Evolutionary conservation across 2,113 vertebrate genomes (phyloP), one percentile per base, ranked within the genome.

Genomic region (Elanoides forficatus): DNA sequence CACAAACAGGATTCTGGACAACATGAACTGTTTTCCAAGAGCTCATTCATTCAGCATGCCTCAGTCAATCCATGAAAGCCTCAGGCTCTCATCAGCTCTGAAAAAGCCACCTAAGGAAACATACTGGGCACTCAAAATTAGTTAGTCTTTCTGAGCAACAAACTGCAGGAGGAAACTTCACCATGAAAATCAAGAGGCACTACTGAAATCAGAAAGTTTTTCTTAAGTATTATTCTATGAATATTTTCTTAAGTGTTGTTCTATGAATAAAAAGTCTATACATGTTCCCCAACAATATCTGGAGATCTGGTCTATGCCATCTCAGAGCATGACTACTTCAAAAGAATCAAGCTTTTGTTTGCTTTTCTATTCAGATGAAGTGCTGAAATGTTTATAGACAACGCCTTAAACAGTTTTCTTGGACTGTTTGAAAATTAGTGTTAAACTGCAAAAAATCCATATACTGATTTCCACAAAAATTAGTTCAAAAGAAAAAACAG

Each of bases 131-230:
- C 67, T 55, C 36, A 42, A 17, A 73, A 74, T 38, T 9, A 81
- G 52, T 18, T 25, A 53, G 26, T 32, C 65, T 70, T 68, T 81
- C 53, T 66, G 53, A 94, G 74, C 71, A 79, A 56, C 42, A 18
- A 80, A 22, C 66, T 62, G n/a, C 62, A 82, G 55, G 36, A 89
- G 29, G 38, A 82, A 80, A 73, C 27, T 53, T 82, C 9, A 18
- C 50, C 58, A 36, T 6, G 71, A 73, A 84, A 87, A 95, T 68
- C 84, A 93, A 96, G 78, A 94, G 89, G 88, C 76, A 52, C 86
- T 88, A 67, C 30, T 75, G 73, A 81, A 92, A 96, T 47, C 68
- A 75, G 15, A 38, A 71, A 84, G 81, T 71, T 95, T 75, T 78
- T 63, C 75, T 71, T 1, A 80, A 86, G 88, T 27, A 26, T 27